A percentile compares a stretch with the other conserved stretches of the same genome.
Conservation (phyloP, 2,888 invertebrate genomes). For the Achlya flavicornis region DNA sequence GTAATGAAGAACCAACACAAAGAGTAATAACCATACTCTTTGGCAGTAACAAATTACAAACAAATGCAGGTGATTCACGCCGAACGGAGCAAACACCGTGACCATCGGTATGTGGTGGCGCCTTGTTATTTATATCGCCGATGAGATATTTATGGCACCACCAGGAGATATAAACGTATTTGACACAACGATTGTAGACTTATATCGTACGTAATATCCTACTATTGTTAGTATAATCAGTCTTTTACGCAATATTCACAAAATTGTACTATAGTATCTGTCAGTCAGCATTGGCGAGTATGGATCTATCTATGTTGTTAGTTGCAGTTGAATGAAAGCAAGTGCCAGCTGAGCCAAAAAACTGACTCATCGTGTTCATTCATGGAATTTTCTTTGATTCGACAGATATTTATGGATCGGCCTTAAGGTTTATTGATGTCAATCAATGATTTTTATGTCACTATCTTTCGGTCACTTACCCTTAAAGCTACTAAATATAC, state of each 20-base stretch:
- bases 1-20: conserved; percentile 1
- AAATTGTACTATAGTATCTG: conserved; percentile 21
- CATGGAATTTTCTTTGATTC: conserved; percentile 48
- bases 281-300: conserved; percentile 46
- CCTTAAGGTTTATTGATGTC: background rate
- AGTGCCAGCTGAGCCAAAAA: conserved; percentile 58
- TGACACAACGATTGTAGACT: background rate
- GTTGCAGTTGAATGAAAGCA: conserved; percentile 55
- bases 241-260: background rate
- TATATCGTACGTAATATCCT: no score
- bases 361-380: conserved; percentile 73
- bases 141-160: conserved; percentile 33
- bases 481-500: background rate
- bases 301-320: conserved; percentile 30
- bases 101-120: conserved; percentile 24
- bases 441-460: background rate
- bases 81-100: conserved; percentile 30
- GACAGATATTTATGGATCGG: background rate
- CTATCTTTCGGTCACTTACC: background rate
- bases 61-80: conserved; percentile 31
- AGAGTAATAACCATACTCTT: background rate
- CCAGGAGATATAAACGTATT: background rate
- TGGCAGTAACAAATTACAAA: conserved; percentile 23
- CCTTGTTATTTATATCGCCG: conserved; percentile 23
- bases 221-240: background rate